Percentiles rank a stretch among this genome's conserved stretches.
phyloP scores from a whole-genome alignment of 2,797 vertebrate species.

The Acanthiza pusilla region DNA sequence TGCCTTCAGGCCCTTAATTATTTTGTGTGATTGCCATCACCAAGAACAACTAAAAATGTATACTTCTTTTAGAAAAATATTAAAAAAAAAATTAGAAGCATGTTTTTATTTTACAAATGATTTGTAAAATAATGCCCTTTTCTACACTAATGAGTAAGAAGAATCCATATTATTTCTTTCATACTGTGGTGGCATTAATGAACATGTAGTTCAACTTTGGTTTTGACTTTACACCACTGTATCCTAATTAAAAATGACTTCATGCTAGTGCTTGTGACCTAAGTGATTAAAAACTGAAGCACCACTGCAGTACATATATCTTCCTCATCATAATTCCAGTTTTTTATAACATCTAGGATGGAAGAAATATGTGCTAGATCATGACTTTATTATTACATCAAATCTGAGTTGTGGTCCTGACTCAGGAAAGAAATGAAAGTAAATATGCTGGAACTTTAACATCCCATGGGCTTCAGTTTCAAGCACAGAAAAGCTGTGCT shows the following conservation, averaged over 20 bases:
- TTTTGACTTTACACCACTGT: neutral
- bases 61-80: neutral
- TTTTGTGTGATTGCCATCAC: neutral
- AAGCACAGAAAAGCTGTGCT: neutral
- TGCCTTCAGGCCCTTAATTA: neutral
- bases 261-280: neutral
- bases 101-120: neutral
- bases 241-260: neutral
- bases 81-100: neutral
- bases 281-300: neutral
- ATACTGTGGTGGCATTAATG: neutral
- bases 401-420: neutral
- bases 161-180: neutral
- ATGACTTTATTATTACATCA: neutral
- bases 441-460: neutral
- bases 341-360: neutral
- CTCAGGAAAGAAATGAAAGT: neutral
- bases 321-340: neutral
- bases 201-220: neutral
- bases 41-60: neutral
- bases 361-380: neutral
- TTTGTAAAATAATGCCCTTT: neutral
- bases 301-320: neutral
- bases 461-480: neutral
- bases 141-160: neutral